Base-by-base conservation (phyloP, 2,888 invertebrate species). In the Sthenelais limicola region DNA sequence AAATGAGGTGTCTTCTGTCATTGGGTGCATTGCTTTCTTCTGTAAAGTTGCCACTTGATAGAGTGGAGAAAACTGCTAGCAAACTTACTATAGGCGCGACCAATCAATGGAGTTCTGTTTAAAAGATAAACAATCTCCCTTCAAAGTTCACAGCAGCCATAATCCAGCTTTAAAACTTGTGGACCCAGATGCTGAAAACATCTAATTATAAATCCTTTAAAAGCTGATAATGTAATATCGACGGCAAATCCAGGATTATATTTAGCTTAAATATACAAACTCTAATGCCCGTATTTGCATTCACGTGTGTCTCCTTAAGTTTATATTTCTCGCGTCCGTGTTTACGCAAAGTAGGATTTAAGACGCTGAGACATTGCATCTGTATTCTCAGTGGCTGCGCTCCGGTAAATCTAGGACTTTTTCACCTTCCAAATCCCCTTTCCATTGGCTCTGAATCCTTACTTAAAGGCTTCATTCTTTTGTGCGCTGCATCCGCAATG, bases 131-230 rank as follows among this genome's bases (percentile, higher is more conserved):
- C 43, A 62, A 38, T 62, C 35, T 62, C 38, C 62, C 62, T 62
- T 62, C 62, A 62, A n/a, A 62, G 62, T 62, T 62, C 43, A 62
- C 9, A 43, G 3, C 38, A 1, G 35, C 62, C 43, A 62, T 62
- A 62, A 62, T 62, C 62, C 62, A 38, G 62, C 35, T 62, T 62
- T 38, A 15, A 62, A 62, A 62, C 62, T 62, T 62, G 43, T 43
- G 38, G 62, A 38, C 38, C 38, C 24, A 35, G 62, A 43, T 43
- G 62, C 7, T 26, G 33, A 35, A 62, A 38, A 38, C 38, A 26
- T n/a, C 62, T 62, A 62, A 62, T 62, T 62, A 62, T 62, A 62
- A 62, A 62, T 62, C 62, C 62, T 35, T 62, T 62, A 62, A 62
- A 62, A 62, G 62, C 62, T 62, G 62, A 62, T 62, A 62, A 62